These are phyloP conservation scores for Nephrotoma appendiculata DNA, from an alignment of 2,888 invertebrate species.

Conservation along the genomic window DNA sequence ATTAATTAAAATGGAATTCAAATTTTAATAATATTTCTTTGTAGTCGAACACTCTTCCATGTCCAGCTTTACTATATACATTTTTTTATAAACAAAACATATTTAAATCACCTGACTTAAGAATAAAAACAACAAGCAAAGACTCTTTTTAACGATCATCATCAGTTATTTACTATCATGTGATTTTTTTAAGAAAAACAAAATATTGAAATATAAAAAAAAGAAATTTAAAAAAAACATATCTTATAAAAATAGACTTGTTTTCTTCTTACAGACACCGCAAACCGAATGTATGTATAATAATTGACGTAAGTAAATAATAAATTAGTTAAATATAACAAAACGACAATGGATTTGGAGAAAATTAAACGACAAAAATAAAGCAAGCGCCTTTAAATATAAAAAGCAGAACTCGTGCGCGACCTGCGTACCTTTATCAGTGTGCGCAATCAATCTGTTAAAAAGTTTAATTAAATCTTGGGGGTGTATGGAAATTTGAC, in stretches of 20 bases:
- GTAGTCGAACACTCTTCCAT: not conserved
- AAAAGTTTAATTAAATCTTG: not conserved
- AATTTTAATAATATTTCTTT: not conserved
- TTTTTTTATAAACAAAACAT: not conserved
- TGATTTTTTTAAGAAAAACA: not conserved
- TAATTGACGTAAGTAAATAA: not conserved
- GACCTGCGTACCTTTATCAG: not conserved
- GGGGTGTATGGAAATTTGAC: not conserved
- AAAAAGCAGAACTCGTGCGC: not conserved
- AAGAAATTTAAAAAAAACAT: not conserved
- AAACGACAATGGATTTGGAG: not conserved
- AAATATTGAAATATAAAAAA: not conserved
- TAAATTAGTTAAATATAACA: not conserved
- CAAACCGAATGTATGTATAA: not conserved
- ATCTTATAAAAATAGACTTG: not conserved
- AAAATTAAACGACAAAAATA: not conserved
- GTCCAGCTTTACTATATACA: not conserved
- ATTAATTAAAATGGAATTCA: not conserved
- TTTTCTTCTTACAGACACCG: not conserved
- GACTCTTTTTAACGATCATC: not conserved
- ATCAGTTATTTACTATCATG: not conserved
- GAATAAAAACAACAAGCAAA: not conserved
- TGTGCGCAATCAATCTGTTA: not conserved
- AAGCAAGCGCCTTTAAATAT: not conserved
- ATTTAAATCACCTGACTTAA: not conserved